phyloP scores from a whole-genome alignment of 2,797 vertebrate species.

The Alfaro cultratus region DNA sequence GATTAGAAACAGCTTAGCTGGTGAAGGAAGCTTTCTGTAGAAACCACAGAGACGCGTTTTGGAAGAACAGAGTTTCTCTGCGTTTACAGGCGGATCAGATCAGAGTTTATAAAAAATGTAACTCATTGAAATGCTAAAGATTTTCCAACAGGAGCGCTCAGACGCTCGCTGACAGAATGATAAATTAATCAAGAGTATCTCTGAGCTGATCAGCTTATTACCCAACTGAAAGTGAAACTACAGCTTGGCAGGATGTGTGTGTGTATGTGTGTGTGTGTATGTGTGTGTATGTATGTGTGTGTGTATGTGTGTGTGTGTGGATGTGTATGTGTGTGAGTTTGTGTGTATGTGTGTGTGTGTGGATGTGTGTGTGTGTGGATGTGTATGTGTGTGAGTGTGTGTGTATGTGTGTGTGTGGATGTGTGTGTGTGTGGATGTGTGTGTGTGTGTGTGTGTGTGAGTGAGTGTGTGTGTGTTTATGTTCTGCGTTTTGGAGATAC shows the following conservation, averaged over 20 bases:
- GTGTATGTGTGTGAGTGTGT: neutral
- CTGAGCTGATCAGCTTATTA: conserved; percentile 9
- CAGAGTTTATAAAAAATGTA: neutral
- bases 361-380: neutral
- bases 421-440: neutral
- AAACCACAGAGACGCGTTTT: neutral
- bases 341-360: neutral
- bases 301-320: neutral
- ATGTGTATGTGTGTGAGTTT: neutral
- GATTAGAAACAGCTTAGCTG: neutral
- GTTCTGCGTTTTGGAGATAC: neutral
- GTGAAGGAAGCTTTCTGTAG: neutral
- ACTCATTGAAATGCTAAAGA: neutral
- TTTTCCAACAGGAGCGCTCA: neutral
- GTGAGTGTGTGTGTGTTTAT: neutral
- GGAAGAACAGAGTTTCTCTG: neutral
- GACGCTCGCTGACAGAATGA: neutral
- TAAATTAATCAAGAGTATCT: neutral
- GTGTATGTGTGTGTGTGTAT: neutral
- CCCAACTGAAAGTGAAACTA: conserved; percentile 10
- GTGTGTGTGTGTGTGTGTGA: neutral
- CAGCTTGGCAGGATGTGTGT: conserved; percentile 7
- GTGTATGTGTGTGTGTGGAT: neutral
- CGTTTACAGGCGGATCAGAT: neutral
- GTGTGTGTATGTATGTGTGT: neutral